Conservation (phyloP, 2,797 vertebrate genomes). For the Premnoplex brunnescens region DNA sequence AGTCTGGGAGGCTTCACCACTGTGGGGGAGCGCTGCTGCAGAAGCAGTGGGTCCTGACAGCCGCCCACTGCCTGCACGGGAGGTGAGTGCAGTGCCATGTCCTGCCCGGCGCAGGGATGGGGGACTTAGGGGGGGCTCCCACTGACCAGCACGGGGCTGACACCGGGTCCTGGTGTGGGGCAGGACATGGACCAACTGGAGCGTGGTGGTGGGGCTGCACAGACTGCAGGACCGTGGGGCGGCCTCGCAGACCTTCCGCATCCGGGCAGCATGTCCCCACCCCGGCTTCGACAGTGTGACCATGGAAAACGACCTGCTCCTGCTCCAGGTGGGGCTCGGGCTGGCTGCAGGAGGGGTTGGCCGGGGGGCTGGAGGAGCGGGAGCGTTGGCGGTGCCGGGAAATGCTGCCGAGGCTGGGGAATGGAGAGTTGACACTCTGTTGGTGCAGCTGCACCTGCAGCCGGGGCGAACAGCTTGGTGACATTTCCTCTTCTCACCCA, state of each 20-base stretch:
- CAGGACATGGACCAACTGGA: accelerated
- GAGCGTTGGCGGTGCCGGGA: neutral
- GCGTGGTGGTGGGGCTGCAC: neutral
- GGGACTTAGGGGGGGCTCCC: accelerated
- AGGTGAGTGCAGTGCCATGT: neutral
- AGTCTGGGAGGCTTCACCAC: accelerated
- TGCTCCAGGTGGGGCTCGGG: neutral
- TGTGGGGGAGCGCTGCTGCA: constrained; percentile 35
- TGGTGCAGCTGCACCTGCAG: neutral
- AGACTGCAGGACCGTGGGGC: accelerated
- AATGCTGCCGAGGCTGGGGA: neutral
- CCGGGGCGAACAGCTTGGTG: neutral
- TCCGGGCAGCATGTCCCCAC: neutral
- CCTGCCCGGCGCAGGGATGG: accelerated
- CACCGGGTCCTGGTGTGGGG: accelerated
- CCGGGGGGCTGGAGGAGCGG: neutral
- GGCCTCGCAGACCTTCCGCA: accelerated
- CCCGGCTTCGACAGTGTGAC: accelerated
- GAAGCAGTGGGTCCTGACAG: constrained; percentile 6
- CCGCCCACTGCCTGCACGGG: neutral
- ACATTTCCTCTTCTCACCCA: neutral
- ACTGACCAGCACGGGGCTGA: accelerated
- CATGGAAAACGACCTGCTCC: neutral
- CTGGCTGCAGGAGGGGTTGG: neutral
- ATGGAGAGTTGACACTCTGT: accelerated